Evolutionary conservation across 30 jellyfish, hydroid and myxozoan genomes (phyloP), one percentile per base, ranked within the genome.

Genomic region (Turritopsis rubra): DNA sequence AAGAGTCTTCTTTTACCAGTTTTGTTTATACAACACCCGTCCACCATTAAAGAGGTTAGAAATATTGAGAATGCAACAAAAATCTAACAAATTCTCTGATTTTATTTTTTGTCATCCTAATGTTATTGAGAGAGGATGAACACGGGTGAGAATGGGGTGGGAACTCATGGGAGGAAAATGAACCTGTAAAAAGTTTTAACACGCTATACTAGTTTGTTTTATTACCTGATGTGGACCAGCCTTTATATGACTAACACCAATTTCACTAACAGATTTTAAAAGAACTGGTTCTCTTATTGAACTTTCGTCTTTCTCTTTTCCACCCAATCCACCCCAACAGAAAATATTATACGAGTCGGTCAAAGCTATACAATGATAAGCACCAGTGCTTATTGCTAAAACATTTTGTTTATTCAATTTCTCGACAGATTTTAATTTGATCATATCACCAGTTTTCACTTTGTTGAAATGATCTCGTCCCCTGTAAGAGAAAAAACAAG

Each of bases 151-250:
- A n/a, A n/a, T n/a, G n/a, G n/a, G n/a, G n/a, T n/a, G n/a, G n/a
- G n/a, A n/a, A n/a, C n/a, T n/a, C n/a, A n/a, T n/a, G n/a, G n/a
- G n/a, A n/a, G n/a, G n/a, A n/a, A n/a, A n/a, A n/a, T n/a, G n/a
- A n/a, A n/a, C n/a, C n/a, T n/a, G 13, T 41, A 41, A 13, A 3
- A 5, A 41, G 9, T 41, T 3, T 41, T 3, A 41, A 8, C 77
- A 68, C 19, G 16, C 16, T 68, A 8, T n/a, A 9, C 21, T 1
- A 68, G 21, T 9, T 8, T 27, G 21, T 9, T n/a, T 54, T 13
- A 75, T 29, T 74, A 88, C 96, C 91, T 90, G 97, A 52, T 85
- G 84, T 19, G 97, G 97, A 3, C 97, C 97, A 72, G 97, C 97
- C 20, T 83, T 84, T 9, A 86, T 72, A 5, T 71, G 82, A 71